phyloP scores from a whole-genome alignment of 2,888 invertebrate genomes.

The Sclerodermus sp. region DNA sequence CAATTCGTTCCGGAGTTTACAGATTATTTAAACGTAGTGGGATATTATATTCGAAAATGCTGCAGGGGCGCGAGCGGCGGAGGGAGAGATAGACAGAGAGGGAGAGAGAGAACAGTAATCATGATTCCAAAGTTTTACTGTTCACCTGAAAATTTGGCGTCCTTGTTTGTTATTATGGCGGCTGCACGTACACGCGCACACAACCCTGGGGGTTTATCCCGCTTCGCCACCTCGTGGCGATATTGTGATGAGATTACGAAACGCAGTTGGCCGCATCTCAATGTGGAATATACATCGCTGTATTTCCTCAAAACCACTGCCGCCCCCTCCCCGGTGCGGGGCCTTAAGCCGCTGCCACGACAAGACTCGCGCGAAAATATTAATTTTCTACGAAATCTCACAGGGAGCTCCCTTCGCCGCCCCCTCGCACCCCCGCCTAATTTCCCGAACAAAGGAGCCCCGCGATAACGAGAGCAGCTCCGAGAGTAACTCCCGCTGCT shows the following conservation, averaged over 20 bases:
- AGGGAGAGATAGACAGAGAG: too few relatives aligned
- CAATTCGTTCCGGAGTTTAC: too few relatives aligned
- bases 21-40: too few relatives aligned
- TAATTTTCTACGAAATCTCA: too few relatives aligned
- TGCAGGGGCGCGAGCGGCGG: too few relatives aligned
- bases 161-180: slow-evolving; percentile 16
- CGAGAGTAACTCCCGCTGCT: too few relatives aligned
- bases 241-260: slow-evolving; percentile 72
- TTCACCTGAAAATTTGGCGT: slow-evolving; percentile 17
- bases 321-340: slow-evolving; percentile 14
- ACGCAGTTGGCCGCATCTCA: slow-evolving; percentile 68
- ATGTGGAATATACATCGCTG: slow-evolving; percentile 53
- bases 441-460: too few relatives aligned
- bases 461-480: too few relatives aligned
- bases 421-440: too few relatives aligned
- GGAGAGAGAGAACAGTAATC: too few relatives aligned
- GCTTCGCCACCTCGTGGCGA: slow-evolving; percentile 53
- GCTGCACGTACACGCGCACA: slow-evolving; percentile 12
- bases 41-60: too few relatives aligned
- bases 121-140: slow-evolving; percentile 15
- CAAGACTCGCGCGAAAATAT: slow-evolving; percentile 4
- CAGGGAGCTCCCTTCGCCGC: too few relatives aligned
- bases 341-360: slow-evolving; percentile 27
- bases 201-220: slow-evolving; percentile 44
- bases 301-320: slow-evolving; percentile 26